Percentiles rank a stretch among this genome's conserved stretches.
Conservation (phyloP, 2,113 vertebrate genomes). For the Tyrannus savana region DNA sequence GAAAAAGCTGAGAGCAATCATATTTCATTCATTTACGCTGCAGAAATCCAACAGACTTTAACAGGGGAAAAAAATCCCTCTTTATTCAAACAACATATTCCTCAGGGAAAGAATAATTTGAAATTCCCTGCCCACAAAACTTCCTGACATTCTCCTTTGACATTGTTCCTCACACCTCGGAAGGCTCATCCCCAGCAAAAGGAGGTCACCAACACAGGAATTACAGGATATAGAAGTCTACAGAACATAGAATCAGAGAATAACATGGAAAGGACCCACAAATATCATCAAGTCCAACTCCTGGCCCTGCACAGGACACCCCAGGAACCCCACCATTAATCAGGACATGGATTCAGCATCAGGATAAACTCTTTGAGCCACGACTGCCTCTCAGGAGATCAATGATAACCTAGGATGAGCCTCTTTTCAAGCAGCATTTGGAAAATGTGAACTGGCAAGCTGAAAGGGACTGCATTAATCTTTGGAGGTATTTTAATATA, state of each 20-base stretch:
- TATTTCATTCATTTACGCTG: neutral
- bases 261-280: neutral
- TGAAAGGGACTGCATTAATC: neutral
- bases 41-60: neutral
- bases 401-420: neutral
- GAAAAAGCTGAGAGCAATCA: neutral
- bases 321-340: neutral
- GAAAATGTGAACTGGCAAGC: neutral
- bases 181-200: neutral
- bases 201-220: neutral
- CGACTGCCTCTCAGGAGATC: neutral
- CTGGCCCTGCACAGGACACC: neutral
- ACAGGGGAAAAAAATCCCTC: fast-evolving
- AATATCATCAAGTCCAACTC: neutral
- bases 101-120: neutral
- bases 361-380: neutral
- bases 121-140: neutral
- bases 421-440: neutral
- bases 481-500: neutral
- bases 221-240: neutral
- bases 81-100: neutral
- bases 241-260: fast-evolving
- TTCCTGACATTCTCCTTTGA: neutral
- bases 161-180: fast-evolving
- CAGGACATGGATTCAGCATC: fast-evolving